Evolutionary conservation across 2,113 vertebrate genomes (phyloP).

Genomic region (Nyctereutes procyonoides): DNA sequence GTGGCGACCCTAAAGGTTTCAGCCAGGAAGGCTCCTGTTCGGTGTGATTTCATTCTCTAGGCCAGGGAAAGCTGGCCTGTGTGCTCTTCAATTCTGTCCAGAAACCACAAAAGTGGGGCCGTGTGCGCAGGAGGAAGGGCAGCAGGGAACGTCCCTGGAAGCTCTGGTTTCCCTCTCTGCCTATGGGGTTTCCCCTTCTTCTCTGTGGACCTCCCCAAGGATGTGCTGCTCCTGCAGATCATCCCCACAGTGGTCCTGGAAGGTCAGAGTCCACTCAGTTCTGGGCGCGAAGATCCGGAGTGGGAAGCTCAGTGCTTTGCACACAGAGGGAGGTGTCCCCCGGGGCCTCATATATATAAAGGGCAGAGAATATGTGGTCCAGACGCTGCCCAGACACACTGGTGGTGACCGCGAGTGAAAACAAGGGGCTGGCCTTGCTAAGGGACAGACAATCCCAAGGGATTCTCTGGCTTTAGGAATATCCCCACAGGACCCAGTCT

Average conservation of each 20-base stretch:
- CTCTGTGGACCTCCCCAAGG: not conserved
- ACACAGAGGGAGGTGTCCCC: not conserved
- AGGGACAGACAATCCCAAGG: not conserved
- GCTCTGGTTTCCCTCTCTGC: not conserved
- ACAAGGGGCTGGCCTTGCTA: rapidly evolving
- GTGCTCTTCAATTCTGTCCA: not conserved
- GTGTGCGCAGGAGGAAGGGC: not conserved
- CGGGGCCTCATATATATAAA: not conserved
- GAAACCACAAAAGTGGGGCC: not conserved
- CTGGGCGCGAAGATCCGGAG: not conserved
- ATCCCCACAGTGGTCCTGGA: rapidly evolving
- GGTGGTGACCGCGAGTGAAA: not conserved
- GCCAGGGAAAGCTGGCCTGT: not conserved
- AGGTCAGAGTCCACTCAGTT: not conserved
- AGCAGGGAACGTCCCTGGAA: rapidly evolving
- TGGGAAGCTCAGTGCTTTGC: rapidly evolving
- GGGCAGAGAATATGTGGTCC: not conserved
- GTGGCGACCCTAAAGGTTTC: too few species aligned
- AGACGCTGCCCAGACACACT: not conserved
- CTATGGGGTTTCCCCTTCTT: not conserved
- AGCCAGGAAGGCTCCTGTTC: not conserved
- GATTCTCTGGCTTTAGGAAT: not conserved
- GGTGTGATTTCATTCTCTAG: not conserved
- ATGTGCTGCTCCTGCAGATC: not conserved
- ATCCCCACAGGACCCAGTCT: not conserved